phyloP scores from a whole-genome alignment of 2,888 invertebrate species.

The Thymelicus sylvestris region DNA sequence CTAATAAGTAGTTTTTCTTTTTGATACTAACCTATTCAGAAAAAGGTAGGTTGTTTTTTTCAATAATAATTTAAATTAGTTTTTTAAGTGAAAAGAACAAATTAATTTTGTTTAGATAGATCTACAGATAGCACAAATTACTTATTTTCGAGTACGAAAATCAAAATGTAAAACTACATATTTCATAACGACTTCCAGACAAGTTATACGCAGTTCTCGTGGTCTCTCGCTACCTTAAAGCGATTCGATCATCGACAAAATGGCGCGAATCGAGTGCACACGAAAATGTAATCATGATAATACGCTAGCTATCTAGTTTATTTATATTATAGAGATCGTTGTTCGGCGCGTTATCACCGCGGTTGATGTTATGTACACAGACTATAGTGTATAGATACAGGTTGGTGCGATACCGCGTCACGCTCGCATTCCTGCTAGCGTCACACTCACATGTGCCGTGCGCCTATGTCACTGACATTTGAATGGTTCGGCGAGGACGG shows the following conservation, averaged over 20 bases:
- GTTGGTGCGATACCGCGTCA: constrained; percentile 27
- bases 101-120: too few relatives aligned
- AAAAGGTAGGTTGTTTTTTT: too few relatives aligned
- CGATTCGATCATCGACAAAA: neutral
- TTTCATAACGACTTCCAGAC: too few relatives aligned
- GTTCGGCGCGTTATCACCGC: constrained; percentile 38
- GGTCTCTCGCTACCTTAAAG: too few relatives aligned
- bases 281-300: neutral
- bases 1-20: too few relatives aligned
- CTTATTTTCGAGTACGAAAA: too few relatives aligned
- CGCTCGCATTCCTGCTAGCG: constrained; percentile 23
- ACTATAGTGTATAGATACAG: constrained; percentile 2
- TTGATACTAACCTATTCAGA: too few relatives aligned
- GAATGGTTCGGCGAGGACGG: neutral
- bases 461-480: constrained; percentile 33
- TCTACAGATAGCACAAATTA: too few relatives aligned
- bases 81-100: too few relatives aligned
- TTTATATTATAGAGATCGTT: constrained; percentile 11
- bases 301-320: neutral
- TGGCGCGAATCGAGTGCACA: neutral
- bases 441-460: neutral
- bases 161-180: too few relatives aligned
- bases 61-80: too few relatives aligned
- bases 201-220: too few relatives aligned
- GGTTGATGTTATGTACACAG: constrained; percentile 18